A percentile compares a stretch with the other conserved stretches of the same genome.
phyloP scores from a whole-genome alignment of 2,113 vertebrate genomes.

The Phalacrocorax brasilianus region DNA sequence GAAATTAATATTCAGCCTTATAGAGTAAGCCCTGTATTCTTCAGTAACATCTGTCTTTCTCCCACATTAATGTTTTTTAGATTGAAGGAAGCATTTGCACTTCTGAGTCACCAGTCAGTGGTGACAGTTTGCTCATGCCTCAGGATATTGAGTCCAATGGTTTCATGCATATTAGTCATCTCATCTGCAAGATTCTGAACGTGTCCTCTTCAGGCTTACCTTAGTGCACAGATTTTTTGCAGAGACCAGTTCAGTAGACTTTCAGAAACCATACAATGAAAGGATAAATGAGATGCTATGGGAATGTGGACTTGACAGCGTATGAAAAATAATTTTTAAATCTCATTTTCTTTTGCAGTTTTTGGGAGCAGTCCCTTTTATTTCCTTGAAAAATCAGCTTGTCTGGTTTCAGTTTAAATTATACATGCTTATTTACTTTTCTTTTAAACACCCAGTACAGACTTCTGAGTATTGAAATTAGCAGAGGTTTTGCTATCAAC shows the following conservation, averaged over 20 bases:
- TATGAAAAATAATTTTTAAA: background rate
- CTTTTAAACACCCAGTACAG: background rate
- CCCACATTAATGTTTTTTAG: constrained; percentile 62
- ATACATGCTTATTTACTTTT: background rate
- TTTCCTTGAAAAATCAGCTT: background rate
- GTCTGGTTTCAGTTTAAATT: background rate
- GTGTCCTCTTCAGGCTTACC: constrained; percentile 29
- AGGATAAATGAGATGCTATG: background rate
- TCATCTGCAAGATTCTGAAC: constrained; percentile 41
- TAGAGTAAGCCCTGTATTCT: constrained; percentile 18
- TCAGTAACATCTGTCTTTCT: constrained; percentile 62
- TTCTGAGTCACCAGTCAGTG: constrained; percentile 62
- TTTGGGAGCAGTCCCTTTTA: background rate
- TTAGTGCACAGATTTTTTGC: background rate
- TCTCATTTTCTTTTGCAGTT: background rate
- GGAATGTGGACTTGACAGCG: background rate
- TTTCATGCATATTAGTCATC: constrained; percentile 54
- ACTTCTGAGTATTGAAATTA: background rate
- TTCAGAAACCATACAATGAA: background rate
- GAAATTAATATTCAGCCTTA: constrained; percentile 14
- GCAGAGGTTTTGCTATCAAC: background rate
- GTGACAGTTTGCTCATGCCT: constrained; percentile 63
- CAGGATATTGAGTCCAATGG: constrained; percentile 46
- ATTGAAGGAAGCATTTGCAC: constrained; percentile 56
- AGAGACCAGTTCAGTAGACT: background rate